Evolutionary conservation across 1,140 invertebrate genomes (phyloP).

Genomic region (Leptinotarsa texana): DNA sequence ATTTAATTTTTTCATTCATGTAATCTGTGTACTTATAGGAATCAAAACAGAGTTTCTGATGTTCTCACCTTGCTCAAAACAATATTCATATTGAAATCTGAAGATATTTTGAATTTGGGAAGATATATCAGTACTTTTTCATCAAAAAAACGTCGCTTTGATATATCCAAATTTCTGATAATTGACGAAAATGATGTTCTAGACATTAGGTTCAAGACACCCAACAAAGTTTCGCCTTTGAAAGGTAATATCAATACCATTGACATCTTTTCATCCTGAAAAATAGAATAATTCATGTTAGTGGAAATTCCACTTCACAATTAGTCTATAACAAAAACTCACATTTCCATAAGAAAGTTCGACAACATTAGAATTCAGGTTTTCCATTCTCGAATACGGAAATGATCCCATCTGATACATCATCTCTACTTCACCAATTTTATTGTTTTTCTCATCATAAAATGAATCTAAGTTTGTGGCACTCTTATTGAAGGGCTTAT

Average conservation of each 20-base stretch:
- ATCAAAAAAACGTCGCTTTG: slow-evolving; percentile 57
- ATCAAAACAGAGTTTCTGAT: too few species aligned
- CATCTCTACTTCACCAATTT: slow-evolving; percentile 63
- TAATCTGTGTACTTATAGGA: too few species aligned
- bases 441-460: slow-evolving; percentile 58
- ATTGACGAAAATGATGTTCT: slow-evolving; percentile 61
- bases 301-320: too few species aligned
- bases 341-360: slow-evolving; percentile 71
- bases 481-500: slow-evolving; percentile 68
- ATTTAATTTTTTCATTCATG: too few species aligned
- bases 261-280: slow-evolving; percentile 64
- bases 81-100: slow-evolving; percentile 64
- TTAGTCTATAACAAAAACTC: slow-evolving; percentile 17
- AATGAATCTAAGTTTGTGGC: slow-evolving; percentile 62
- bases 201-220: slow-evolving; percentile 60
- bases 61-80: slow-evolving; percentile 61
- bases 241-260: slow-evolving; percentile 72
- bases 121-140: slow-evolving; percentile 69
- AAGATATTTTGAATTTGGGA: slow-evolving; percentile 73
- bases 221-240: slow-evolving; percentile 54
- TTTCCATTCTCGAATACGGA: slow-evolving; percentile 59
- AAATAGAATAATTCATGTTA: slow-evolving; percentile 34
- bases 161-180: slow-evolving; percentile 58
- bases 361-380: slow-evolving; percentile 66
- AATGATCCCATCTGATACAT: slow-evolving; percentile 63